These are phyloP conservation scores for Nymphalis c-album DNA, from an alignment of 2,888 invertebrate genomes.

Conservation along the genomic window DNA sequence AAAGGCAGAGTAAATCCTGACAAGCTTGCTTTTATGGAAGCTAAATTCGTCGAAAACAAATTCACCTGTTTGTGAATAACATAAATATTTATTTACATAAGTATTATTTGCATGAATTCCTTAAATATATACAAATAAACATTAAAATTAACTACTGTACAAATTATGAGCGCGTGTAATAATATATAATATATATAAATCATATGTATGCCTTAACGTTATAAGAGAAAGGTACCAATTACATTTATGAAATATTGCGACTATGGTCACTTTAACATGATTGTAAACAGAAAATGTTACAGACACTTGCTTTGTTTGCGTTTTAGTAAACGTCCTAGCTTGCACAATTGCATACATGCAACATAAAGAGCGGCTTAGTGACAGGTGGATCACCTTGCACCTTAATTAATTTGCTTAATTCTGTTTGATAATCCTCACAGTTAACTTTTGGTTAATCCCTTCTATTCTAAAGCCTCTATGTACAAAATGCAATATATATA, in stretches of 20 bases:
- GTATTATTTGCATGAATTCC: no score
- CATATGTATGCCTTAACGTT: no score
- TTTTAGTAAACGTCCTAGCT: constrained; percentile 36
- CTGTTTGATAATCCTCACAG: constrained; percentile 47
- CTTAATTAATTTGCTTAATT: constrained; percentile 52
- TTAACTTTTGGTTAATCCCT: constrained; percentile 37
- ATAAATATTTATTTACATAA: no score
- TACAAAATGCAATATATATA: constrained; percentile 1
- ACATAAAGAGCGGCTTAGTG: constrained; percentile 40
- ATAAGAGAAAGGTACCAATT: neutral
- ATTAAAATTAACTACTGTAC: no score
- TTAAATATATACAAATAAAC: no score
- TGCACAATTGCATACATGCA: constrained; percentile 32
- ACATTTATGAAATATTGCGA: neutral
- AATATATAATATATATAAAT: no score
- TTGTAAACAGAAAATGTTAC: constrained; percentile 9
- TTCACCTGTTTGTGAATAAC: no score
- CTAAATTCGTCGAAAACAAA: no score
- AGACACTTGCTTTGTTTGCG: constrained; percentile 15
- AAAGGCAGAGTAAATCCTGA: no score
- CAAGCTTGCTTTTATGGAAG: no score
- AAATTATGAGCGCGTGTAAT: no score
- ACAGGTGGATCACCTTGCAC: constrained; percentile 54
- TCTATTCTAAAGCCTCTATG: constrained; percentile 35
- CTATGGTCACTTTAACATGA: neutral